Base-by-base conservation (phyloP, 2,888 invertebrate species). In the Lysandra bellargus region DNA sequence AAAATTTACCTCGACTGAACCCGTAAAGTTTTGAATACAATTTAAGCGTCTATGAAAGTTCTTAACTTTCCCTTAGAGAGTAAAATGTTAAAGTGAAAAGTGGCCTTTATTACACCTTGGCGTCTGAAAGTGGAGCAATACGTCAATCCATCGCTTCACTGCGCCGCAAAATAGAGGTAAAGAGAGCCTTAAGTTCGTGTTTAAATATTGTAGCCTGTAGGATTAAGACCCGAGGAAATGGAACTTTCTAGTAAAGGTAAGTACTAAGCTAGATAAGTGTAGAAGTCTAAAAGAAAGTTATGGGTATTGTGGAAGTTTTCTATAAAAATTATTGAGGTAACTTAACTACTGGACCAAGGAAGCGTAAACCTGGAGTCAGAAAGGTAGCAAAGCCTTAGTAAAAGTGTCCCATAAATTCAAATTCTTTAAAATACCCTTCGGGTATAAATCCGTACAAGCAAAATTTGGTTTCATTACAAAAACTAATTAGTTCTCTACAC, bases 131-230 rank as follows among this genome's bases (percentile, higher is more conserved):
- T 69, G 6, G 33, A 37, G 33, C 69, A 69, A 69, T 69, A 69
- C 33, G 69, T 69, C 69, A 69, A 69, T 69, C 37, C 69, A 17
- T 69, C 69, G 69, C 33, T 69, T 69, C 69, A 69, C 69, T 69
- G 69, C 69, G 69, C 69, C 69, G 69, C 69, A 69, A 69, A 69
- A 37, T 69, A 69, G 69, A 69, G 69, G 69, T 69, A 69, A 69
- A 23, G 14, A 33, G 33, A 33, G 17, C 33, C 5, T 64, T 69
- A 5, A 37, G 69, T 69, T 69, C 12, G 33, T 14, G 30, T 37
- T 69, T 33, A 30, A 69, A 33, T 69, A 69, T 33, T 4, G 64
- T 23, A 33, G 30, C 33, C 33, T 30, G 33, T 33, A 69, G 69
- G 33, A 69, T 69, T 69, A 69, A 69, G 14, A 33, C 9, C 12